Conservation (phyloP, 2,113 vertebrate genomes). For the Charadrius vociferus region DNA sequence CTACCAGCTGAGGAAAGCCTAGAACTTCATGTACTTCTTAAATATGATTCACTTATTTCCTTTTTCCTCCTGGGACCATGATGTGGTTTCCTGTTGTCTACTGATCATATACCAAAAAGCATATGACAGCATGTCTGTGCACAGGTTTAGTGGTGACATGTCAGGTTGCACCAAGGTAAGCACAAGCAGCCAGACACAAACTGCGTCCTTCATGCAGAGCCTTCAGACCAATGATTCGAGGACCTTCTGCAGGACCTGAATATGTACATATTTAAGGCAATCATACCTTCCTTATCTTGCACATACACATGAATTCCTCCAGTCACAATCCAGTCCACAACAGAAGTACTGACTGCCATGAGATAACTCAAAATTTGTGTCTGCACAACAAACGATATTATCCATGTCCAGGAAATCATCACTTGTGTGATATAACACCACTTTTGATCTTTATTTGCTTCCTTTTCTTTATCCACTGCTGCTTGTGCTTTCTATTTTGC, state of each 20-base stretch:
- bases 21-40: not conserved
- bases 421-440: not conserved
- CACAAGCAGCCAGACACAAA: not conserved
- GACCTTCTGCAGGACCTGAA: not conserved
- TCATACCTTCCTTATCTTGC: not conserved
- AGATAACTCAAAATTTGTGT: not conserved
- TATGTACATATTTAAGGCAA: not conserved
- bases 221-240: not conserved
- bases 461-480: not conserved
- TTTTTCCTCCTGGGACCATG: not conserved
- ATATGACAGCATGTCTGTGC: not conserved
- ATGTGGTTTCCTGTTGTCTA: not conserved
- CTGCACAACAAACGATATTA: not conserved
- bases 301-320: not conserved
- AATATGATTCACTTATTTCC: not conserved
- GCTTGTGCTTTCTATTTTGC: not conserved
- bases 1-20: not conserved
- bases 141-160: not conserved
- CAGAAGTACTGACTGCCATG: not conserved
- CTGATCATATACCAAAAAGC: not conserved
- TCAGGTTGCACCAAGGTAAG: not conserved
- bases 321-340: not conserved
- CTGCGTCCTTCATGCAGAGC: not conserved
- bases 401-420: not conserved
- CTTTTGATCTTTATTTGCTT: not conserved